Evolutionary conservation across 1,140 invertebrate species (phyloP), one percentile per base, ranked within the genome.

Genomic region (Bicyclus anynana): DNA sequence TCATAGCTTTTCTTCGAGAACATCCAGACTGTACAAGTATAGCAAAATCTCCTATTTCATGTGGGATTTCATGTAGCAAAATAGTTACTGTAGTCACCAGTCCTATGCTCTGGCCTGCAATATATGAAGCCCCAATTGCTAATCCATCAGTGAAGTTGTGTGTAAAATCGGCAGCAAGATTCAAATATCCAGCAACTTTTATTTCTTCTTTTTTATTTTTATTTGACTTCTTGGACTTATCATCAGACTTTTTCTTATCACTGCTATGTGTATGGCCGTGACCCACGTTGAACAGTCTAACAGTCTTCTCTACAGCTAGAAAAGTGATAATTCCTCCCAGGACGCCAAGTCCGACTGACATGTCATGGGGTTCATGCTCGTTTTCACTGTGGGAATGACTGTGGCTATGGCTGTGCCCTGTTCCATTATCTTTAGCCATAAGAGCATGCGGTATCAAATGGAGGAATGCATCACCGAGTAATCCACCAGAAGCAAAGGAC

Each of bases 11-110:
- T 87, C 88, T 93, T 69, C 95, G 93, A 35, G 93, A 95, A 73
- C 95, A 97, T 20, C 97, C 97, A 64, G 96, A 97, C 86, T 98
- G 96, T 50, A 99, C 92, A 16, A 99, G 91, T 86, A 99, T 98
- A 26, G 98, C 97, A 92, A 98, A 99, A 89, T 99, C 98, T 48
- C 98, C 98, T 80, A 99, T 98, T 91, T 99, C 98, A 90, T 99
- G 98, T 47, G 98, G 98, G 60, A 99, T 94, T 92, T 99, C 98
- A 87, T 99, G 98, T 27, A 99, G 89, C 20, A 99, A 90, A 77
- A 99, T 98, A 1, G 97, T 98, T 18, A 97, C 88, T 14, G 97
- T 98, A 5, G 98, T 99, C 5, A 98, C 91, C 38, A 96, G 91
- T 10, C 95, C 96, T 65, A 96, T 90, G 70, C 85, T 93, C 69